Evolutionary conservation across 1,140 invertebrate species (phyloP).

Genomic region (Atta cephalotes): DNA sequence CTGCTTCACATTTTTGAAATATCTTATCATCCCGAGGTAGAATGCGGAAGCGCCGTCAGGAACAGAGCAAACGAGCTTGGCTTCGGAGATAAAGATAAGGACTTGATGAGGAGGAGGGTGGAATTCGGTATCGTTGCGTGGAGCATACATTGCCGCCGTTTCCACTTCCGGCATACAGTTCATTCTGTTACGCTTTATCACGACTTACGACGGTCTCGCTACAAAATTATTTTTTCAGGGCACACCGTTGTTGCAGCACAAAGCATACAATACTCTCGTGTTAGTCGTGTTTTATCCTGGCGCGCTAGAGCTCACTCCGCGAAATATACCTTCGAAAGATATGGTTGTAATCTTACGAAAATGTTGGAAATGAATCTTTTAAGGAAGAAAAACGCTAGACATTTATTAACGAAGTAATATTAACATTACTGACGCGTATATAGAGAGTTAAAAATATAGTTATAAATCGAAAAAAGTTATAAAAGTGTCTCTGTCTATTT

Average conservation of each 20-base stretch:
- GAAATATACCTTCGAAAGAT: constrained; percentile 45
- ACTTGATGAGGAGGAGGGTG: constrained; percentile 37
- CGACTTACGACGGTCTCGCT: constrained; percentile 44
- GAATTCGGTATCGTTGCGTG: constrained; percentile 44
- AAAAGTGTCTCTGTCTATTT: background rate
- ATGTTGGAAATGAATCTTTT: background rate
- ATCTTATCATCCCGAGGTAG: constrained; percentile 20
- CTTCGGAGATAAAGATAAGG: constrained; percentile 54
- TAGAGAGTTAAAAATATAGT: background rate
- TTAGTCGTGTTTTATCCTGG: constrained; percentile 21
- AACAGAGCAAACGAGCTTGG: constrained; percentile 33
- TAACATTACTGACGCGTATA: background rate
- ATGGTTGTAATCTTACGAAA: constrained; percentile 15
- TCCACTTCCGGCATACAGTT: constrained; percentile 35
- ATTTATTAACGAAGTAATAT: background rate
- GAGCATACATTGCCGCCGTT: constrained; percentile 32
- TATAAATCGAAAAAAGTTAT: background rate
- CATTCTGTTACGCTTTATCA: constrained; percentile 44
- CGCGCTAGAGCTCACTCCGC: background rate
- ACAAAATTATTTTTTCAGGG: constrained; percentile 57
- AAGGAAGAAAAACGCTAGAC: background rate
- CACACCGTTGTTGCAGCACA: constrained; percentile 15
- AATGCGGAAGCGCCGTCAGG: constrained; percentile 26
- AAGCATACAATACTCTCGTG: constrained; percentile 34
- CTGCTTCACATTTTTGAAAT: constrained; percentile 18